Evolutionary conservation across 2,888 invertebrate genomes (phyloP), one percentile per base, ranked within the genome.

Genomic region (Spialia ferax): DNA sequence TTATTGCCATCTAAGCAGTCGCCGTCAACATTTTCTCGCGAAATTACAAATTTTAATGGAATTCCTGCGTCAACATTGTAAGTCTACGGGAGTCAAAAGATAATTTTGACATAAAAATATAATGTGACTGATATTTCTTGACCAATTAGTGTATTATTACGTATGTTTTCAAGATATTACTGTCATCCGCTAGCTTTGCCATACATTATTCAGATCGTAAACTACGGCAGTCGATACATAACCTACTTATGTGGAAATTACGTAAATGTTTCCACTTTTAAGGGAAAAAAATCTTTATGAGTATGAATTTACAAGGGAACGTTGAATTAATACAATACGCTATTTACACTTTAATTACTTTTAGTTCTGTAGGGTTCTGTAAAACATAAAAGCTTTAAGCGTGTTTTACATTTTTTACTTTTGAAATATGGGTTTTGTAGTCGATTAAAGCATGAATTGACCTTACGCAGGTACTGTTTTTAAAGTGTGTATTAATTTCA

Each of bases 11-110:
- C 42, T 54, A 45, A 35, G 29, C 80, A 86, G 84, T 11, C 70
- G 75, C 71, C 8, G 23, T 10, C 68, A 88, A 88, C 87, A 79
- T 84, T 86, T 83, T 74, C 23, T 22, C 29, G 29, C 20, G 18
- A 55, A n/a, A 63, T 73, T 63, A 63, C 26, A 52, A 64, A 65
- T 59, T 64, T 35, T 59, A 69, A 52, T 52, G 22, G 23, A 56
- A 56, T 64, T 64, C 32, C 38, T 42, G 26, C 56, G 50, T 35
- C 23, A 22, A 29, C 8, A 55, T 55, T 13, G 18, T 32, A 60
- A 1, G 35, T 42, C 35, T 11, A 5, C 2, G 23, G 7, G 18
- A 54, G 38, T 65, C 32, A 7, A 32, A 50, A 15, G 35, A 64
- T 65, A 59, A 65, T 67, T 55, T 61, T 48, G 55, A 61, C 67